Evolutionary conservation across 2,888 invertebrate genomes (phyloP).

Genomic region (Hipparchia semele): DNA sequence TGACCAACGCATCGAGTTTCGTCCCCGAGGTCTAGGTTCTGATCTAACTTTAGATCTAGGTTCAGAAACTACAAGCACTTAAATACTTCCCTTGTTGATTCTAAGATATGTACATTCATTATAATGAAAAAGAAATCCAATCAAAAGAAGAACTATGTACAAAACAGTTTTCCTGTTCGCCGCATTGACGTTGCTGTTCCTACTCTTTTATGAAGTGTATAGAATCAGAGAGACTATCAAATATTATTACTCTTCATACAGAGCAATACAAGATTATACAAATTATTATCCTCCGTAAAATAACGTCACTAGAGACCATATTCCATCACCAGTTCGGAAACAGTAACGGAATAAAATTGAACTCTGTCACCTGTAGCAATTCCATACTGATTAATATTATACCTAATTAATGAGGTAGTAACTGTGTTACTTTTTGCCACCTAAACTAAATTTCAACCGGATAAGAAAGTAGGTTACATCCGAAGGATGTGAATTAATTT

Average conservation of each 20-base stretch:
- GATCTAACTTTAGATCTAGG: too few species aligned
- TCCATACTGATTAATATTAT: too few species aligned
- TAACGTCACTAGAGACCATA: background rate
- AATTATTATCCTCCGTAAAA: background rate
- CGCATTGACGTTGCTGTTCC: background rate
- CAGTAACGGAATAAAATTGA: background rate
- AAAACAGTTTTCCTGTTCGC: background rate
- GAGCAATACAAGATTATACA: background rate
- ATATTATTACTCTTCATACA: background rate
- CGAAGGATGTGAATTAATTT: too few species aligned
- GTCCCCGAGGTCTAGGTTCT: too few species aligned
- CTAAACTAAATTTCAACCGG: too few species aligned
- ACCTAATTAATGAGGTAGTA: too few species aligned
- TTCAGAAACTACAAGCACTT: conserved; percentile 37
- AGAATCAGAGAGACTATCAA: background rate
- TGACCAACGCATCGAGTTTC: too few species aligned
- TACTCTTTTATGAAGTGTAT: background rate
- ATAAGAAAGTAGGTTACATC: too few species aligned
- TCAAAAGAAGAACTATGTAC: background rate
- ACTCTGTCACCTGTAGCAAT: too few species aligned
- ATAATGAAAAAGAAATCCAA: background rate
- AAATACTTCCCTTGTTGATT: background rate
- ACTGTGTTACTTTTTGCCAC: too few species aligned
- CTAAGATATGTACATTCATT: background rate
- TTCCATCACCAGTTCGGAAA: background rate